These are phyloP conservation scores for Phoebastria nigripes DNA, from an alignment of 2,797 vertebrate genomes.

Conservation along the genomic window DNA sequence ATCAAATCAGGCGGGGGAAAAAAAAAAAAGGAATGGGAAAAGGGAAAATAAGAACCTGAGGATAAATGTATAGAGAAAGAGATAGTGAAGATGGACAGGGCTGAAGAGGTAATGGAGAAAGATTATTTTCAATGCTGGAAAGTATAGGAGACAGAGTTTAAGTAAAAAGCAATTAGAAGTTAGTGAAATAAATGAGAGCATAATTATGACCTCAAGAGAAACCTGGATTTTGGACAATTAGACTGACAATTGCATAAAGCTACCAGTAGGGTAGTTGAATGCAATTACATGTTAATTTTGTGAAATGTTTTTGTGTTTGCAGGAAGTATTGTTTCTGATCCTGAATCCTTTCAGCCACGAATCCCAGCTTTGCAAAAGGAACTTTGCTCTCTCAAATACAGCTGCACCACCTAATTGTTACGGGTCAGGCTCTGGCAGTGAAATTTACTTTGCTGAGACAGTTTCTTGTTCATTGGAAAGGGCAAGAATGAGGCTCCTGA, in stretches of 20 bases:
- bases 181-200: background rate
- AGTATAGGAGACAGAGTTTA: background rate
- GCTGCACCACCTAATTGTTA: background rate
- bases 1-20: background rate
- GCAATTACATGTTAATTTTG: background rate
- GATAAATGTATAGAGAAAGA: background rate
- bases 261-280: background rate
- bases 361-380: background rate
- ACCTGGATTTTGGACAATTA: background rate
- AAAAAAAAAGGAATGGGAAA: background rate
- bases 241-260: background rate
- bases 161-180: background rate
- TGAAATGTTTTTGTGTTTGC: background rate
- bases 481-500: background rate
- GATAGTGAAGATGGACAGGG: background rate
- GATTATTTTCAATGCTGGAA: background rate
- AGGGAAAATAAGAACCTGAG: background rate
- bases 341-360: background rate
- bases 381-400: background rate
- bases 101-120: background rate
- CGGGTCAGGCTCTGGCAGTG: background rate
- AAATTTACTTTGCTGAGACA: background rate
- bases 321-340: background rate
- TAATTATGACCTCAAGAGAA: background rate
- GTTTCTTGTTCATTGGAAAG: background rate